A percentile compares a stretch with the other conserved stretches of the same genome.
These are phyloP conservation scores for Terrapene triunguis DNA, from an alignment of 2,113 vertebrate species.

Conservation along the genomic window DNA sequence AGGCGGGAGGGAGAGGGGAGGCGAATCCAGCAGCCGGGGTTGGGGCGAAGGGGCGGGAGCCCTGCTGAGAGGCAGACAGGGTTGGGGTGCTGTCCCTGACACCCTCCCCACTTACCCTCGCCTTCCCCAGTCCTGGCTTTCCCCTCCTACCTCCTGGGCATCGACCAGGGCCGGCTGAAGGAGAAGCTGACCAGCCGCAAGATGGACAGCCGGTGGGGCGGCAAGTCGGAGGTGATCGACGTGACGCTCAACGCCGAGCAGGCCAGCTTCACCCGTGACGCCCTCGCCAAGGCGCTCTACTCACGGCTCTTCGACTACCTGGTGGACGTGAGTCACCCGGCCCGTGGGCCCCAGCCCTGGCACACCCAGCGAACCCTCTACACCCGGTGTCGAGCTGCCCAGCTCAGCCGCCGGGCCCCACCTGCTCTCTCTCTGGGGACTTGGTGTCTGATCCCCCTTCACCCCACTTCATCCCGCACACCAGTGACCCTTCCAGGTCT, in stretches of 20 bases:
- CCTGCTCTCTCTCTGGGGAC: not conserved
- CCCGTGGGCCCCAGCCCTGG: not conserved
- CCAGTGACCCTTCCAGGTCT: not conserved
- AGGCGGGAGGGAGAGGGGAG: too few species aligned
- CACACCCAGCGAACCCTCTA: not conserved
- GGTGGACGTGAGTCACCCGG: conserved; percentile 84
- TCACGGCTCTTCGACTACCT: conserved; percentile 93
- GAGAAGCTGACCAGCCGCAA: conserved; percentile 95
- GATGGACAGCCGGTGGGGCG: conserved; percentile 97
- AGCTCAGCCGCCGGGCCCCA: too few species aligned
- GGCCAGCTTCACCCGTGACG: conserved; percentile 92
- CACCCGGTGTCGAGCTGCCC: too few species aligned
- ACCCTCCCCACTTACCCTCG: not conserved
- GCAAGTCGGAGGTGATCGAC: conserved; percentile 92
- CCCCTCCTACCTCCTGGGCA: conserved; percentile 72
- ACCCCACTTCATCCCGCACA: not conserved
- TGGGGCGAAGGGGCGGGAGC: not conserved
- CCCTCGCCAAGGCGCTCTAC: conserved; percentile 94
- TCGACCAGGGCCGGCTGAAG: conserved; percentile 88
- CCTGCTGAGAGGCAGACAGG: not conserved
- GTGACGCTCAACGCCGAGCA: conserved; percentile 97
- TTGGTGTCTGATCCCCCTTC: not conserved
- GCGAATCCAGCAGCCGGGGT: not conserved
- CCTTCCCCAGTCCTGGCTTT: not conserved
- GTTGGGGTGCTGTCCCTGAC: not conserved